Percentiles rank a stretch among this genome's conserved stretches.
phyloP scores from a whole-genome alignment of 1,140 invertebrate genomes.

The Drosophila lacteicornis region DNA sequence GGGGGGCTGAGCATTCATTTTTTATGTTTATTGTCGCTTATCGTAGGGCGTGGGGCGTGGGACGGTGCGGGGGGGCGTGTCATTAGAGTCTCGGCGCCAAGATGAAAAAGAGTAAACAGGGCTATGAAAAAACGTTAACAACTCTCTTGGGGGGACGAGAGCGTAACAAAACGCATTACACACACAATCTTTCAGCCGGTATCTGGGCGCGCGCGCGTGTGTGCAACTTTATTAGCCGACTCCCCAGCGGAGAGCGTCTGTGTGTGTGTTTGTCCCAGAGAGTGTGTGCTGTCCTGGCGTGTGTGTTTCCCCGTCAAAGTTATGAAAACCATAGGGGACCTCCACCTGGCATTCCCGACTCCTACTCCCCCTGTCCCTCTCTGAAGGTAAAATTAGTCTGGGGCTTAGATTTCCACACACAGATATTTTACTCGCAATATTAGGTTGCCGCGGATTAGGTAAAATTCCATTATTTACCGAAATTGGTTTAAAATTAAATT shows the following conservation, averaged over 20 bases:
- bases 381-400: constrained; percentile 66
- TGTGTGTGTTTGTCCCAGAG: constrained; percentile 7
- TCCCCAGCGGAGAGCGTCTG: constrained; percentile 12
- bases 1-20: constrained; percentile 67
- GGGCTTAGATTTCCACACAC: constrained; percentile 27
- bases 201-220: constrained; percentile 17
- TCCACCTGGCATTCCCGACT: constrained; percentile 11
- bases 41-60: constrained; percentile 35
- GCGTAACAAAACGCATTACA: constrained; percentile 53
- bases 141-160: constrained; percentile 68
- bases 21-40: constrained; percentile 83
- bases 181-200: constrained; percentile 58
- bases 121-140: constrained; percentile 81
- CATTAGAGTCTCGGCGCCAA: constrained; percentile 73
- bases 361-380: constrained; percentile 5
- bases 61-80: constrained; percentile 50
- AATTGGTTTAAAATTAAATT: neutral
- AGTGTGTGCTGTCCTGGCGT: constrained; percentile 22
- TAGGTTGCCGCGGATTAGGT: too few relatives aligned
- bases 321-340: constrained; percentile 70
- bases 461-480: neutral
- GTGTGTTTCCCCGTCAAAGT: constrained; percentile 76
- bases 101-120: constrained; percentile 81
- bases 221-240: constrained; percentile 52
- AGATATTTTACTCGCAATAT: constrained; percentile 3